Conservation (phyloP, 2,888 invertebrate genomes). For the Buathra laborator region DNA sequence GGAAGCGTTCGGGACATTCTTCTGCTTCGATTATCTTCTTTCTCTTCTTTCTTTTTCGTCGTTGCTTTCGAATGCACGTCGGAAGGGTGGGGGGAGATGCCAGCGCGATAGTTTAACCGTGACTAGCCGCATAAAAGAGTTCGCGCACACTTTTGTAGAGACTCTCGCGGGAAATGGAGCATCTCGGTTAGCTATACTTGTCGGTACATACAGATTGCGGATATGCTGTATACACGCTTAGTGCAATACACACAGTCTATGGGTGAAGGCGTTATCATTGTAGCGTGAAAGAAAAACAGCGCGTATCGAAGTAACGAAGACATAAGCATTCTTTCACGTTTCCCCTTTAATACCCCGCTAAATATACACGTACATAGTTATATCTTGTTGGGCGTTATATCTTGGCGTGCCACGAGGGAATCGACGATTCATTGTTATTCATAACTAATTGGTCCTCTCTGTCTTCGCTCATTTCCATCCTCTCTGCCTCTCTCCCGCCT, state of each 20-base stretch:
- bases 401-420: not conserved
- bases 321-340: constrained; percentile 43
- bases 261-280: constrained; percentile 30
- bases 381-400: not conserved
- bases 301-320: constrained; percentile 56
- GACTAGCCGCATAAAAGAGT: not conserved
- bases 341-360: not conserved
- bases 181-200: constrained; percentile 62
- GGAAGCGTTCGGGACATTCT: not conserved
- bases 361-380: not conserved
- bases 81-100: not conserved
- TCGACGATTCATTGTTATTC: constrained; percentile 34
- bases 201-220: not conserved
- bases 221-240: constrained; percentile 6
- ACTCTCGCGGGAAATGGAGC: constrained; percentile 75
- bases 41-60: not conserved
- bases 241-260: not conserved
- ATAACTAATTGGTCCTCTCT: constrained; percentile 34
- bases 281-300: constrained; percentile 57
- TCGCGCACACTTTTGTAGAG: constrained; percentile 28
- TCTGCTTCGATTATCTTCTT: not conserved
- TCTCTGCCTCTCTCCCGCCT: not conserved
- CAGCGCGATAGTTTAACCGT: constrained; percentile 24
- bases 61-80: not conserved
- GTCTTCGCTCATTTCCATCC: not conserved